phyloP scores from a whole-genome alignment of 2,888 invertebrate species.

The Mythimna lalbum region DNA sequence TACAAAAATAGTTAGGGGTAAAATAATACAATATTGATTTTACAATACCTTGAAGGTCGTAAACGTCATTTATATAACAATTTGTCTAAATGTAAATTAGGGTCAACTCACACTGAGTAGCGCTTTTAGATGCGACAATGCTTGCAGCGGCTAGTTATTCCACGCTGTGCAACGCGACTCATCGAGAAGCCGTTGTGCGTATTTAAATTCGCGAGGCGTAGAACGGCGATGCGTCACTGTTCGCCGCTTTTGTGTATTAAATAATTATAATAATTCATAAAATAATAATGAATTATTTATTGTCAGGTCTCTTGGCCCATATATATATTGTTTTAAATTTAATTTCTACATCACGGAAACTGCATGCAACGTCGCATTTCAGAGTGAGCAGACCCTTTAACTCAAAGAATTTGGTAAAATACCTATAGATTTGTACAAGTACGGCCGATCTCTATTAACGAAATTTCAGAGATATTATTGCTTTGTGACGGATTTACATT shows the following conservation, averaged over 20 bases:
- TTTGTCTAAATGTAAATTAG: background rate
- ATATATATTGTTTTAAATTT: no score
- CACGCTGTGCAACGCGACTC: background rate
- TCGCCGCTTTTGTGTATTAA: background rate
- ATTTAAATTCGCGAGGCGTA: background rate
- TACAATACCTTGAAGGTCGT: background rate
- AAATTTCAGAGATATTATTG: constrained; percentile 45
- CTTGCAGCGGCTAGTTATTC: background rate
- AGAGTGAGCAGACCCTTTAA: background rate
- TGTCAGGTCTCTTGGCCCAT: no score
- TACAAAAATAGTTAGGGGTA: background rate
- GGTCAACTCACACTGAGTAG: background rate
- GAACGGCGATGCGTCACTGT: background rate
- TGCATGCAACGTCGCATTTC: background rate
- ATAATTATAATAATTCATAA: no score
- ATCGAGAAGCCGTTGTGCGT: background rate
- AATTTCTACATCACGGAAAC: background rate
- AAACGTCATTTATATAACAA: background rate
- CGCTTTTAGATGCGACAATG: background rate
- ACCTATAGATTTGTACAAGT: background rate
- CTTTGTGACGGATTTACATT: constrained; percentile 44
- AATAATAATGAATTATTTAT: no score
- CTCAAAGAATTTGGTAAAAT: constrained; percentile 13
- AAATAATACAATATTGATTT: background rate
- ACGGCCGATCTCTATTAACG: constrained; percentile 37